Evolutionary conservation across 2,888 invertebrate genomes (phyloP).

Genomic region (Strigamia transsilvanica): DNA sequence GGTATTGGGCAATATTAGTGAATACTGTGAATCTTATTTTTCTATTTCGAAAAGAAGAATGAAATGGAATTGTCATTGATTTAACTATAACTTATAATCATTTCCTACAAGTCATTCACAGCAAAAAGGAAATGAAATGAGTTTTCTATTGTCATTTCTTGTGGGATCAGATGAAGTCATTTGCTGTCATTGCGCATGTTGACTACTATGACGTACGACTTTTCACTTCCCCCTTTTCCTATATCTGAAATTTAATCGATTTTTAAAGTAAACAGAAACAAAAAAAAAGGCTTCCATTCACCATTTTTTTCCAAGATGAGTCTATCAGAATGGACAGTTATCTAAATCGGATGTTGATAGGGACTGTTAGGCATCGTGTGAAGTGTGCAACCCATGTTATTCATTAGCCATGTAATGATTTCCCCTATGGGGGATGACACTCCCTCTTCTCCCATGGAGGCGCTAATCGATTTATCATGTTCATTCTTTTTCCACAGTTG

Average conservation of each 20-base stretch:
- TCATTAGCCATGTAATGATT: slow-evolving; percentile 49
- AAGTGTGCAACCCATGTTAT: slow-evolving; percentile 49
- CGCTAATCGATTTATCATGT: slow-evolving; percentile 48
- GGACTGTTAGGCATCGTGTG: slow-evolving; percentile 45
- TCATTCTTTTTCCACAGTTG: slow-evolving; percentile 39
- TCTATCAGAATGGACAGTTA: slow-evolving; percentile 29
- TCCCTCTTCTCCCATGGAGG: slow-evolving; percentile 35
- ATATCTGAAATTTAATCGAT: slow-evolving; percentile 15
- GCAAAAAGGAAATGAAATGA: background rate
- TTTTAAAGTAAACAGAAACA: slow-evolving; percentile 36
- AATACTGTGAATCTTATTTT: background rate
- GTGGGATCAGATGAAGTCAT: slow-evolving; percentile 38
- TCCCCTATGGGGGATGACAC: slow-evolving; percentile 33
- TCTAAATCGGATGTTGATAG: slow-evolving; percentile 36
- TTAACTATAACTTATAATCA: background rate
- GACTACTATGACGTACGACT: slow-evolving; percentile 37
- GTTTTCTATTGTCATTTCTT: slow-evolving; percentile 10
- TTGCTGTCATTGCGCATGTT: slow-evolving; percentile 36
- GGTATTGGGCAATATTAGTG: too few species aligned
- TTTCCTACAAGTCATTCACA: background rate
- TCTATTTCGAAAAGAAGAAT: background rate
- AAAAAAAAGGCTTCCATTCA: background rate
- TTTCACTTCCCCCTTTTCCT: slow-evolving; percentile 41
- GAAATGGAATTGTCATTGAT: background rate
- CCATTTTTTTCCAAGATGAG: slow-evolving; percentile 24